Conservation (phyloP, 1,140 invertebrate genomes). For the Megathymus violae region DNA sequence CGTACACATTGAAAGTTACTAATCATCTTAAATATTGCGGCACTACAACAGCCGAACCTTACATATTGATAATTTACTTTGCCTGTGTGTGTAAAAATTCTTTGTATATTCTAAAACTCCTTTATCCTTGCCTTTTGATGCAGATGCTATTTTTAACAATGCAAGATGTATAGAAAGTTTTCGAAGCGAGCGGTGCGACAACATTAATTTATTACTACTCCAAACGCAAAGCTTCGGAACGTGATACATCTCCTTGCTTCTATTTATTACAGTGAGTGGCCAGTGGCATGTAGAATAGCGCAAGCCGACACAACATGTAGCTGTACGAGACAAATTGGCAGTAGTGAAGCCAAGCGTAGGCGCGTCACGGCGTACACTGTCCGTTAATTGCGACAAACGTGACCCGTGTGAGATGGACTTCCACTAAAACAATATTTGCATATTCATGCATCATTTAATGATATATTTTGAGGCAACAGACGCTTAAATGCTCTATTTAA, state of each 20-base stretch:
- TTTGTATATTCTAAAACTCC: no score
- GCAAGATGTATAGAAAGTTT: no score
- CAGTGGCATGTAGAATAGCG: constrained; percentile 20
- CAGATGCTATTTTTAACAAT: no score
- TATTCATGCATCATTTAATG: constrained; percentile 10
- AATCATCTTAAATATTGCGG: no score
- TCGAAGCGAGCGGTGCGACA: background rate
- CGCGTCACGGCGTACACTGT: constrained; percentile 14
- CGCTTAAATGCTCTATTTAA: constrained; percentile 1
- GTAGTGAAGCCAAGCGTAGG: constrained; percentile 23
- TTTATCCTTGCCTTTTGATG: no score
- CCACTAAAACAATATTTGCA: constrained; percentile 12
- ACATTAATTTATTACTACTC: constrained; percentile 6
- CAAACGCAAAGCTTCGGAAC: constrained; percentile 8
- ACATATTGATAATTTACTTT: no score
- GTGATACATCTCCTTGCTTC: constrained; percentile 18
- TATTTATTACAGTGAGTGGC: constrained; percentile 20
- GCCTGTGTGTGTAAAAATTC: no score
- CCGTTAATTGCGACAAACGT: constrained; percentile 23
- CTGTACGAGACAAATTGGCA: constrained; percentile 19
- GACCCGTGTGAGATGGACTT: constrained; percentile 4
- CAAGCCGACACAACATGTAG: constrained; percentile 17
- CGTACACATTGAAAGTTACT: no score
- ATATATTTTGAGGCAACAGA: background rate
- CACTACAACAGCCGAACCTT: no score